phyloP scores from a whole-genome alignment of 2,113 vertebrate species.

The Brienomyrus brachyistius region DNA sequence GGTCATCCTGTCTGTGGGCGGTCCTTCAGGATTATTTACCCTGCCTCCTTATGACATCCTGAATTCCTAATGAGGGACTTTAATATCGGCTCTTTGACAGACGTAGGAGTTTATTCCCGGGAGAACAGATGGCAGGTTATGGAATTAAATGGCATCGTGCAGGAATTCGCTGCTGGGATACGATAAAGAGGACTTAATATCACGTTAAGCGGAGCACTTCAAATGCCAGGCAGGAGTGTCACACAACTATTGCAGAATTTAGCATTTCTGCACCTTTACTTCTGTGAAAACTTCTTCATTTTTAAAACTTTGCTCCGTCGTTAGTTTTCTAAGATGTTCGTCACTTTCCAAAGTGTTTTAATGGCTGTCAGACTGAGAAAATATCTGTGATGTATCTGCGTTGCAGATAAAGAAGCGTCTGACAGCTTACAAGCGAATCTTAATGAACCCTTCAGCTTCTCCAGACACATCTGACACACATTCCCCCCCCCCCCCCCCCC shows the following conservation, averaged over 20 bases:
- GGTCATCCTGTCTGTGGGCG: background rate
- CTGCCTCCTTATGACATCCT: background rate
- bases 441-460: conserved; percentile 2
- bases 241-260: background rate
- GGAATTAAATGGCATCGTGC: background rate
- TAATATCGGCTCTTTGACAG: background rate
- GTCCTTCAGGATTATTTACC: background rate
- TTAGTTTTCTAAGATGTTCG: background rate
- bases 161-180: background rate
- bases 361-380: conserved; percentile 1
- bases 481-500: background rate
- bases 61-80: background rate
- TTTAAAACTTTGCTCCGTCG: background rate
- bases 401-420: background rate
- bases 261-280: background rate
- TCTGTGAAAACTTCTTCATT: background rate
- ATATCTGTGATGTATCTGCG: conserved; percentile 7
- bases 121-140: background rate
- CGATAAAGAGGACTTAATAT: background rate
- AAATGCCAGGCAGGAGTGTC: background rate
- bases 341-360: background rate
- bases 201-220: background rate
- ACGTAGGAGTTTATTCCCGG: background rate
- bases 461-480: background rate
- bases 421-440: conserved; percentile 6